Base-by-base conservation (phyloP, 2,113 vertebrate genomes). In the Channa argus region DNA sequence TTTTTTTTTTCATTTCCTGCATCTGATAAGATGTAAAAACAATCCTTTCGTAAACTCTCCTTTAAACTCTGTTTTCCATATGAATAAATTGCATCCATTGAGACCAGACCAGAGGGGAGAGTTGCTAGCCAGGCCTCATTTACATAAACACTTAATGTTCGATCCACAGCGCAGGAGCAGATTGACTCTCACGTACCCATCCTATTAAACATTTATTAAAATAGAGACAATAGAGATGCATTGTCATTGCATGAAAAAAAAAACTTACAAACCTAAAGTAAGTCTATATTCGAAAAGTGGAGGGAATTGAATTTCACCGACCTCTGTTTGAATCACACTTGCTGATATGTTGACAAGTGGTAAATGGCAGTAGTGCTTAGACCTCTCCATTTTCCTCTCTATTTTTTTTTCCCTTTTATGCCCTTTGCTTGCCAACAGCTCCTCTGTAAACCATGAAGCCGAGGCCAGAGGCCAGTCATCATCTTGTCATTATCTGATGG, bases 141-240 rank as follows among this genome's bases (percentile, higher is more conserved):
- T 87, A 63, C 87, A 87, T 88, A 90, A 90, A 90, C 86, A 86
- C 73, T 88, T 76, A 86, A 49, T 63, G 82, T 81, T 85, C 74
- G 69, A 71, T 79, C 54, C 71, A 68, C 55, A 84, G 78, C 80
- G 71, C 14, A 43, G 67, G 63, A 91, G 87, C 60, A 82, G 72
- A 91, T 80, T 71, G 81, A 88, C 82, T 83, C 80, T 70, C 70
- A 67, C 81, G 71, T 76, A 81, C 49, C 71, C 71, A 70, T 86
- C 74, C 66, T 78, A 85, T 89, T 88, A 91, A 90, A 91, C 77
- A 91, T 90, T 89, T 89, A 89, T 84, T 83, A 87, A 74, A 70
- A 82, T 34, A 44, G 80, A 89, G 86, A 85, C 77, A 84, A 79
- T 50, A 63, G 66, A 79, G 36, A 86, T 51, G 41, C 44, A 45